These are phyloP conservation scores for Prionailurus viverrinus DNA, from an alignment of 2,113 vertebrate genomes.

Conservation along the genomic window DNA sequence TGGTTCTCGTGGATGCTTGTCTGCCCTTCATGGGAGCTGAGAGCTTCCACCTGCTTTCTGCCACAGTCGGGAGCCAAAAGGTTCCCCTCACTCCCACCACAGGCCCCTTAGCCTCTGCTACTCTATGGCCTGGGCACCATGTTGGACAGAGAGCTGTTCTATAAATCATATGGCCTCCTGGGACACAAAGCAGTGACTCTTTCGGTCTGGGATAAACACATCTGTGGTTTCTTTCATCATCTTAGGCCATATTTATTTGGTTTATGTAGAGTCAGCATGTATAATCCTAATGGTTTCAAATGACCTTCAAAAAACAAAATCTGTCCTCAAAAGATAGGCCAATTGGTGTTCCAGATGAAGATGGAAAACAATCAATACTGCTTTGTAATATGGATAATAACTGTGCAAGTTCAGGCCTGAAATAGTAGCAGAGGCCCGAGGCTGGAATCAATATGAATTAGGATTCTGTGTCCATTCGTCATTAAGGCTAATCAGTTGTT, in stretches of 20 bases:
- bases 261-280: neutral
- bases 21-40: neutral
- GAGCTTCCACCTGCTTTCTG: neutral
- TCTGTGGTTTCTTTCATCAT: neutral
- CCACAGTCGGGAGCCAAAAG: neutral
- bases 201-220: neutral
- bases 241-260: neutral
- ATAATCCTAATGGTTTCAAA: neutral
- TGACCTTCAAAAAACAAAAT: neutral
- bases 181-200: neutral
- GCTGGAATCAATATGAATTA: constrained; percentile 65
- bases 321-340: neutral
- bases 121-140: neutral
- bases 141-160: neutral
- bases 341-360: neutral
- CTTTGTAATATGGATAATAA: constrained; percentile 40
- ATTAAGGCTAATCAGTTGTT: constrained; percentile 62
- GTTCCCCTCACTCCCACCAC: fast-evolving
- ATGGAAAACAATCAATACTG: constrained; percentile 30
- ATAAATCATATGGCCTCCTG: neutral
- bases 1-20: neutral
- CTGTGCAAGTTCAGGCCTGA: neutral
- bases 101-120: neutral
- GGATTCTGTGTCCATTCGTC: constrained; percentile 60
- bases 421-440: neutral